Evolutionary conservation across 2,888 invertebrate genomes (phyloP).

Genomic region (Lochmaea crataegi): DNA sequence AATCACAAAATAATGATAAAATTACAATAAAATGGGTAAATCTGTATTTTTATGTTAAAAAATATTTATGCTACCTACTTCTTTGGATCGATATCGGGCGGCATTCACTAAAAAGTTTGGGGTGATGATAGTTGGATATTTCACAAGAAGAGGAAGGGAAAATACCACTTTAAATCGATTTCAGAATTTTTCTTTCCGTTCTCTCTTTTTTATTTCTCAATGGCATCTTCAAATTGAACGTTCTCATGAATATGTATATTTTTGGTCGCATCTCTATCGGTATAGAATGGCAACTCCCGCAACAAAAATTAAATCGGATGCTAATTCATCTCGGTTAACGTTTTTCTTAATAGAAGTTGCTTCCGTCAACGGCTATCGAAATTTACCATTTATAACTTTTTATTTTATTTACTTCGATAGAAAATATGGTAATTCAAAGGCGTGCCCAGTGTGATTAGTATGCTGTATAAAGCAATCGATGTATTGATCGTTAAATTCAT

Average conservation of each 20-base stretch:
- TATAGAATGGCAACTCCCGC: not conserved
- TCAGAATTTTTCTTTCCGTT: not conserved
- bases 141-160: not conserved
- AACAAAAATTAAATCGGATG: constrained; percentile 5
- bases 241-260: not conserved
- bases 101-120: no score
- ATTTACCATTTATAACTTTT: not conserved
- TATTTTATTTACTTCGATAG: not conserved
- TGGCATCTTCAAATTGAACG: not conserved
- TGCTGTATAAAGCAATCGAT: not conserved
- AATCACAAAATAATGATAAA: no score
- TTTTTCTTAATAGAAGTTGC: constrained; percentile 1
- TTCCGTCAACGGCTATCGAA: not conserved
- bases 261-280: not conserved
- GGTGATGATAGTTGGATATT: no score
- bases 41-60: no score
- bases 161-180: not conserved
- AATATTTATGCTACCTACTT: no score
- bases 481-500: not conserved
- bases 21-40: no score
- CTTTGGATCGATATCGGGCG: no score
- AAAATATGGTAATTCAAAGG: not conserved
- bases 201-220: not conserved
- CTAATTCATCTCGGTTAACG: not conserved
- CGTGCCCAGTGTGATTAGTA: not conserved